A percentile compares a stretch with the other conserved stretches of the same genome.
Evolutionary conservation across 2,797 vertebrate species (phyloP).

Genomic region (Hemitrygon akajei): DNA sequence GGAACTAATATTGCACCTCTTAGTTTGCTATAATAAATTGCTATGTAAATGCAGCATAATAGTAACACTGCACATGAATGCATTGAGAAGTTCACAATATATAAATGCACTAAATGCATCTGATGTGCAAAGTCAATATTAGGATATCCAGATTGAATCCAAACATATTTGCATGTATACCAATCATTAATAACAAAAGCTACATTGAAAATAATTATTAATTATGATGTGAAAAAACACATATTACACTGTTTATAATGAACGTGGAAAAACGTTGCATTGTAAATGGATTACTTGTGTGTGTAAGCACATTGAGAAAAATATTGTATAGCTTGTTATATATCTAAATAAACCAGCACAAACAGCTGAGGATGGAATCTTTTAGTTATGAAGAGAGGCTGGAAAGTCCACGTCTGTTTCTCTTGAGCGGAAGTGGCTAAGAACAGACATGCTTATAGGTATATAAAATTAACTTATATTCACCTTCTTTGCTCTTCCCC

Average conservation of each 20-base stretch:
- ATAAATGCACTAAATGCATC: not conserved
- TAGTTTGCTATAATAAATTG: not conserved
- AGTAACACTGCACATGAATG: not conserved
- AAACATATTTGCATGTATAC: not conserved
- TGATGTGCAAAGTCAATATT: not conserved
- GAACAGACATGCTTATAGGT: too few relatives aligned
- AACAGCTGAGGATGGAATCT: too few relatives aligned
- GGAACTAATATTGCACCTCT: not conserved
- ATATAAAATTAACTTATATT: too few relatives aligned
- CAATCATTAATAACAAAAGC: not conserved
- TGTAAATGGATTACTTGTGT: not conserved
- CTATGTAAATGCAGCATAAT: not conserved
- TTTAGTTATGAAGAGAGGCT: too few relatives aligned
- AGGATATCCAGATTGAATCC: not conserved
- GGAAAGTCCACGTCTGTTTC: too few relatives aligned
- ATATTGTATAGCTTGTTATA: not conserved
- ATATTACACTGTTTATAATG: not conserved
- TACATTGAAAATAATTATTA: not conserved
- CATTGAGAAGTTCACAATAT: not conserved
- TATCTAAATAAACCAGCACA: not conserved
- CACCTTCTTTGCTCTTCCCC: too few relatives aligned
- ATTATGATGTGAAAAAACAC: not conserved
- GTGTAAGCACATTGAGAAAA: not conserved
- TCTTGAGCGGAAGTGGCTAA: too few relatives aligned
- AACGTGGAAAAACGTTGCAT: not conserved